Percentiles rank a stretch among this genome's conserved stretches.
Conservation (phyloP, 2,888 invertebrate species). For the Hedychridium roseum region DNA sequence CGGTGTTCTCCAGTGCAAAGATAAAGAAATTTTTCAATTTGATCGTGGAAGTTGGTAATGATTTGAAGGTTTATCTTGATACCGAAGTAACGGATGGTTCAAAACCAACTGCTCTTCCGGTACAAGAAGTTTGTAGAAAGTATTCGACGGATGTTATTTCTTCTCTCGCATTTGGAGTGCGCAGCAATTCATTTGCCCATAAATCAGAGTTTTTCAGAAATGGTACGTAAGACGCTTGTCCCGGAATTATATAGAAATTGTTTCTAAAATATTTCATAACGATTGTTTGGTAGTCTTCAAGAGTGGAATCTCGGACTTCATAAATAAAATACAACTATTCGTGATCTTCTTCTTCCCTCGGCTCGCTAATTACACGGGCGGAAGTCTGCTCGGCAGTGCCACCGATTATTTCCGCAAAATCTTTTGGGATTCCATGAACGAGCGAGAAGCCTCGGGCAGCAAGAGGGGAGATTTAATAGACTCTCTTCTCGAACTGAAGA, state of each 20-base stretch:
- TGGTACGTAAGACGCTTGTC: constrained; percentile 11
- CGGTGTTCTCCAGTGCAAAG: constrained; percentile 68
- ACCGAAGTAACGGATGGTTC: constrained; percentile 10
- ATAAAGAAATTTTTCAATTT: constrained; percentile 65
- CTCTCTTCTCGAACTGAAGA: constrained; percentile 43
- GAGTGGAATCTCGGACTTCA: too few species aligned
- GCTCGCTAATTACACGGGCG: constrained; percentile 11
- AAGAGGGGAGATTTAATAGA: constrained; percentile 54
- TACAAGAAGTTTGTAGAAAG: constrained; percentile 29
- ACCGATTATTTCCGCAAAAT: constrained; percentile 45
- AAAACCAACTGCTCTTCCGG: constrained; percentile 16
- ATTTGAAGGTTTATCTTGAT: constrained; percentile 34
- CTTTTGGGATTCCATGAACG: constrained; percentile 51
- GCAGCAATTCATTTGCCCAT: constrained; percentile 43
- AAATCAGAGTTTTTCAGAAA: constrained; percentile 36
- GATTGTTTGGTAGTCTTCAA: too few species aligned
- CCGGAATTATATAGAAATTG: background rate
- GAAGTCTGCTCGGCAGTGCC: constrained; percentile 28
- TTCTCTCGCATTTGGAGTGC: constrained; percentile 48
- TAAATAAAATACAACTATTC: constrained; percentile 21
- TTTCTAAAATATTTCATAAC: background rate
- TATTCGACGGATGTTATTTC: constrained; percentile 50
- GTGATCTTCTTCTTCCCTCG: constrained; percentile 46
- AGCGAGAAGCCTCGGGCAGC: constrained; percentile 32
- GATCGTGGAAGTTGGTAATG: constrained; percentile 57